phyloP scores from a whole-genome alignment of 2,113 vertebrate genomes.

The Albula glossodonta region DNA sequence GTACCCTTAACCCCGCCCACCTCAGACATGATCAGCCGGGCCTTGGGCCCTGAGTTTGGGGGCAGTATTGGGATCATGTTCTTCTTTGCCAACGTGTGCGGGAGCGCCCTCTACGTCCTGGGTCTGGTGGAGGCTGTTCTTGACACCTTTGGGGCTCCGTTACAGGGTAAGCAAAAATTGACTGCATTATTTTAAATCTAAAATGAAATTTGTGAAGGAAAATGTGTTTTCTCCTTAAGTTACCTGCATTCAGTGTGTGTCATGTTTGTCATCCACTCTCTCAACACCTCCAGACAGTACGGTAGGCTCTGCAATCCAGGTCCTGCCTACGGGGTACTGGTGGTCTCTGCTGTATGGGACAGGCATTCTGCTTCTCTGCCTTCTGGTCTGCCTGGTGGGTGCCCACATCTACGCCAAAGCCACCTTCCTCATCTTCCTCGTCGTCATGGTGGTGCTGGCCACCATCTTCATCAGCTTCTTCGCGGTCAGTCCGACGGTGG shows the following conservation, averaged over 20 bases:
- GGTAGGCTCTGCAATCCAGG: slow-evolving; percentile 26
- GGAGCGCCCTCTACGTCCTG: slow-evolving; percentile 82
- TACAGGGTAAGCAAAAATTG: slow-evolving; percentile 59
- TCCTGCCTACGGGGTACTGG: slow-evolving; percentile 84
- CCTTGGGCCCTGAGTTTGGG: slow-evolving; percentile 86
- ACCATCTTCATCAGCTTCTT: slow-evolving; percentile 87
- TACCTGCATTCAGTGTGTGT: neutral
- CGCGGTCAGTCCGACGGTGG: slow-evolving; percentile 51
- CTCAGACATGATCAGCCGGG: slow-evolving; percentile 91
- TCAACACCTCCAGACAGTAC: slow-evolving; percentile 44
- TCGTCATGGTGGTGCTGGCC: slow-evolving; percentile 77
- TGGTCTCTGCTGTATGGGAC: slow-evolving; percentile 83
- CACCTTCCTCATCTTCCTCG: slow-evolving; percentile 87
- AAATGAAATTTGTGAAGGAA: neutral
- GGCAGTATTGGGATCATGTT: slow-evolving; percentile 93
- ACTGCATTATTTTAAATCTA: neutral
- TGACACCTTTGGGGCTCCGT: slow-evolving; percentile 74
- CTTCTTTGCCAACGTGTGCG: slow-evolving; percentile 87
- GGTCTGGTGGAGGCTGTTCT: slow-evolving; percentile 85
- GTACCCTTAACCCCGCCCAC: slow-evolving; percentile 47
- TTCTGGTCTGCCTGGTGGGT: slow-evolving; percentile 84
- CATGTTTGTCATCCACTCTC: neutral
- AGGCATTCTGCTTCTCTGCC: slow-evolving; percentile 72
- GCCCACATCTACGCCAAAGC: slow-evolving; percentile 88
- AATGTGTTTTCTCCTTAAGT: neutral